Base-by-base conservation (phyloP, 2,888 invertebrate species). In the Ametastegia equiseti region DNA sequence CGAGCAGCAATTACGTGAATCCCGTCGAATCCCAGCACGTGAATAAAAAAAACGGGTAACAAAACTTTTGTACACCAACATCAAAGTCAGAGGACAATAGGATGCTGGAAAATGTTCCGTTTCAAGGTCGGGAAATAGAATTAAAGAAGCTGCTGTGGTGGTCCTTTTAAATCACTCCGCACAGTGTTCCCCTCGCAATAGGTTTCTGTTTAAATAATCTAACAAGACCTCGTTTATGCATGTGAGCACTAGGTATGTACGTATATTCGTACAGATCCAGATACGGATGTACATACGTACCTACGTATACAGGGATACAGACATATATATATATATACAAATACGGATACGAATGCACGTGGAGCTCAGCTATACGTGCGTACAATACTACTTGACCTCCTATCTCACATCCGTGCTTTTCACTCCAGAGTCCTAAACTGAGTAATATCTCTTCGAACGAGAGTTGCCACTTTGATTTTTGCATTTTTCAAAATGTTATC, bases 141-240 rank as follows among this genome's bases (percentile, higher is more conserved):
- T 71, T 33, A 13, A 27, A 42, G 27, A 71, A 36, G 30, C 60
- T 15, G 23, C 6, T 23, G 27, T 27, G 47, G 15, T 19, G 30
- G 30, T 71, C 5, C 45, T 71, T 42, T 71, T 45, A 71, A 47
- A 71, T 45, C 71, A 45, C 19, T n/a, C 36, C 23, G 19, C 71
- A 47, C 30, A 11, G n/a, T 6, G 54, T 15, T 60, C 23, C 30
- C 27, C 45, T 47, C 27, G 71, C 71, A 47, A 47, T 45, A 27
- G 23, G 42, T 71, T 71, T 42, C 27, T 67, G 67, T 27, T 45
- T 71, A 71, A 71, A 71, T 71, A 71, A 45, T 71, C 23, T 71
- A 27, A 71, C 47, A 45, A 71, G 45, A 71, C 45, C 47, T 71
- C 13, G n/a, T 15, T 42, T 71, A 71, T 71, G 42, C 27, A 71